Evolutionary conservation across 2,888 invertebrate genomes (phyloP).

Genomic region (Tetragonula carbonaria): DNA sequence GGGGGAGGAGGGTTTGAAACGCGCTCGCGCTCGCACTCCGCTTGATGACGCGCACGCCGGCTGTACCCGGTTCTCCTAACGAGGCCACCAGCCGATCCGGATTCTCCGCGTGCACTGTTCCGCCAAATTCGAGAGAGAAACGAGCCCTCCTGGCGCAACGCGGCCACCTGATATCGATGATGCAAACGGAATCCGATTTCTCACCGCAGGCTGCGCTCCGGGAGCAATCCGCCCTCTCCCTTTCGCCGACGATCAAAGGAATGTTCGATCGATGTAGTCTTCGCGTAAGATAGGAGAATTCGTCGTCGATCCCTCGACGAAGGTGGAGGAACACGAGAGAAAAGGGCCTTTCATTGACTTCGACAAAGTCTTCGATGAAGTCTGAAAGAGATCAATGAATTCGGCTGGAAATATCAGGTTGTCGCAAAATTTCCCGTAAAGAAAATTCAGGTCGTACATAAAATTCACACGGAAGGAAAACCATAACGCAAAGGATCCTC

Average conservation of each 20-base stretch:
- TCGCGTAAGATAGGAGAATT: conserved; percentile 20
- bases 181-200: conserved; percentile 55
- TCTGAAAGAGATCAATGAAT: too few relatives aligned
- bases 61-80: conserved; percentile 28
- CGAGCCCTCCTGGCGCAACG: background rate
- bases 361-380: too few relatives aligned
- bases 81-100: conserved; percentile 17
- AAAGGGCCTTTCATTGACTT: background rate
- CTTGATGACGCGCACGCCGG: conserved; percentile 14
- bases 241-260: conserved; percentile 45
- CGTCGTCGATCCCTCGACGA: background rate
- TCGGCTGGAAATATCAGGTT: too few relatives aligned
- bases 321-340: background rate
- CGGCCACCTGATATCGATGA: conserved; percentile 42
- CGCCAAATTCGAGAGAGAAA: conserved; percentile 47
- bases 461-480: too few relatives aligned
- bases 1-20: conserved; percentile 14
- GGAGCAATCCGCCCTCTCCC: conserved; percentile 22
- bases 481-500: too few relatives aligned
- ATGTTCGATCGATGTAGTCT: conserved; percentile 1
- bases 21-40: background rate
- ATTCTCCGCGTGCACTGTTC: conserved; percentile 30
- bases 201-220: conserved; percentile 20
- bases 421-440: too few relatives aligned
- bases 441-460: too few relatives aligned